Percentiles rank a stretch among this genome's conserved stretches.
phyloP scores from a whole-genome alignment of 2,888 invertebrate genomes.

The Chromoteleia sp. region DNA sequence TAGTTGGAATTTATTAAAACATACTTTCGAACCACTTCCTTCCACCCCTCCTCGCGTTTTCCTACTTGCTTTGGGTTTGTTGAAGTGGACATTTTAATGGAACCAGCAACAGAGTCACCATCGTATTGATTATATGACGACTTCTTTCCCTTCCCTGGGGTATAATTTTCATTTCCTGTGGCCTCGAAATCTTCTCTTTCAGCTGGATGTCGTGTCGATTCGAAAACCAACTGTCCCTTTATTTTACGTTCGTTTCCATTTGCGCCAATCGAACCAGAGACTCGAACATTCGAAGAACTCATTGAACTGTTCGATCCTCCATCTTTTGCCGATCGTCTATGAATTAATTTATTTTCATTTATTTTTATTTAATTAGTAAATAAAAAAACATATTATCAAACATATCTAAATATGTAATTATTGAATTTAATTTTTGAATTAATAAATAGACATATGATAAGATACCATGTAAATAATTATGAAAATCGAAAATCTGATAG shows the following conservation, averaged over 20 bases:
- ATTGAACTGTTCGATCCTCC: conserved; percentile 72
- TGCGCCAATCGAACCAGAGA: conserved; percentile 71
- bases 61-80: conserved; percentile 89
- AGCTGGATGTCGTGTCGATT: conserved; percentile 89
- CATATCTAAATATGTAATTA: too few species aligned
- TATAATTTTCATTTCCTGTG: conserved; percentile 88
- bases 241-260: conserved; percentile 80
- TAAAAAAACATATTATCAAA: too few species aligned
- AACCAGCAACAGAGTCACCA: conserved; percentile 76
- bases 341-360: conserved; percentile 15
- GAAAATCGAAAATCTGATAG: too few species aligned
- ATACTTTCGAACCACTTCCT: conserved; percentile 96
- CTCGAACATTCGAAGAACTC: conserved; percentile 74
- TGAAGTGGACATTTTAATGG: conserved; percentile 84
- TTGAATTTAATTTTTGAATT: too few species aligned
- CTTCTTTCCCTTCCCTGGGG: conserved; percentile 85
- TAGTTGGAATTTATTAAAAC: conserved; percentile 77
- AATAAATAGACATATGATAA: too few species aligned
- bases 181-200: conserved; percentile 91
- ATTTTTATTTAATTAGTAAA: too few species aligned
- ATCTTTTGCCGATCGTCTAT: conserved; percentile 76
- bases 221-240: conserved; percentile 88
- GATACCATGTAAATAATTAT: too few species aligned
- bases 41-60: conserved; percentile 97
- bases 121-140: conserved; percentile 80